phyloP scores from a whole-genome alignment of 1,140 invertebrate species.

The Pseudomyrmex dendroicus region DNA sequence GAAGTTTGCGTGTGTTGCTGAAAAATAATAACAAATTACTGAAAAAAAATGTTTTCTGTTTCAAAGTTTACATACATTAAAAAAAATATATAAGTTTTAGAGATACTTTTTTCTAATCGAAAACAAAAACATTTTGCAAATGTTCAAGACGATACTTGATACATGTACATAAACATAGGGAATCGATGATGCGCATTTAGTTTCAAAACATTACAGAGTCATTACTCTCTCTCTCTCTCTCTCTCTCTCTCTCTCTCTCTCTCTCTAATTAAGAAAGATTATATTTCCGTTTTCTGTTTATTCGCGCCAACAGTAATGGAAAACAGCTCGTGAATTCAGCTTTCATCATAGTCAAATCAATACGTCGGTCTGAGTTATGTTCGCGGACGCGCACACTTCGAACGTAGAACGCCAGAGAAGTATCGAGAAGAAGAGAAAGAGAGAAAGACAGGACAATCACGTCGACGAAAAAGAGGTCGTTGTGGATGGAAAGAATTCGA shows the following conservation, averaged over 20 bases:
- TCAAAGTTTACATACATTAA: not conserved
- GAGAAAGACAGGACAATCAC: not conserved
- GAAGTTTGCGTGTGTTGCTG: not conserved
- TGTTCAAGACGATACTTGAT: too few species aligned
- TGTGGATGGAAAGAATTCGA: slow-evolving; percentile 47
- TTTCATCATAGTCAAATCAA: slow-evolving; percentile 37
- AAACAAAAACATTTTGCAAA: not conserved
- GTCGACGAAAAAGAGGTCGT: slow-evolving; percentile 52
- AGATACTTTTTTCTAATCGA: not conserved
- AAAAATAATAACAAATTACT: too few species aligned
- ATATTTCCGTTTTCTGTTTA: not conserved
- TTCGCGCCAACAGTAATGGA: not conserved
- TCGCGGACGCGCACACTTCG: not conserved
- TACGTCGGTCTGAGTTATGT: slow-evolving; percentile 11
- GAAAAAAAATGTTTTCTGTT: too few species aligned
- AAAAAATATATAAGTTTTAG: not conserved
- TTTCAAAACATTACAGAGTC: too few species aligned
- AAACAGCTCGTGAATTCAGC: slow-evolving; percentile 13
- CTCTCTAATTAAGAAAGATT: not conserved
- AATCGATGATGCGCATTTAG: too few species aligned
- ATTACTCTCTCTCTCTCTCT: too few species aligned
- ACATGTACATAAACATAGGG: too few species aligned
- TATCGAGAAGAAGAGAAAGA: slow-evolving; percentile 5
- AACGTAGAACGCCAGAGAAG: slow-evolving; percentile 12
- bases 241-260: too few species aligned